Evolutionary conservation across 2,888 invertebrate species (phyloP).

Genomic region (Pyrocoelia pectoralis): DNA sequence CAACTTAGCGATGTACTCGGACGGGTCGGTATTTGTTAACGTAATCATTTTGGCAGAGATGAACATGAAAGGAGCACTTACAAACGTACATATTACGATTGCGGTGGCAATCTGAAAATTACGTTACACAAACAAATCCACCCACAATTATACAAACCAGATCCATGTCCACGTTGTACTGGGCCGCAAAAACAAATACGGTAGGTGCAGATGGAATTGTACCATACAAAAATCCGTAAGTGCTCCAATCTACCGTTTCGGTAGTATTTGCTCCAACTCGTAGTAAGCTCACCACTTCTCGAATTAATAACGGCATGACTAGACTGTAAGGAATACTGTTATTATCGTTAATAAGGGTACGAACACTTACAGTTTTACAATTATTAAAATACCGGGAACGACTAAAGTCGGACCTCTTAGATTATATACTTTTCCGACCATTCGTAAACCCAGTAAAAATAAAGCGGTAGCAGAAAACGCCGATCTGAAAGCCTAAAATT

Average conservation of each 20-base stretch:
- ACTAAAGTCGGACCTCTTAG: conserved; percentile 81
- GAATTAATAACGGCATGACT: conserved; percentile 82
- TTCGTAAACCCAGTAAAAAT: conserved; percentile 88
- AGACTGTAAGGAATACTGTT: conserved; percentile 65
- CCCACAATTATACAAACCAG: conserved; percentile 69
- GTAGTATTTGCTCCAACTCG: conserved; percentile 73
- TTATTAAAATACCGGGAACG: conserved; percentile 85
- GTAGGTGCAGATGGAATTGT: conserved; percentile 96
- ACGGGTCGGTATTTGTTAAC: conserved; percentile 71
- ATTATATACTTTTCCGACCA: conserved; percentile 89
- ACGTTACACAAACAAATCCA: too few species aligned
- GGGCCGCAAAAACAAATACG: conserved; percentile 92
- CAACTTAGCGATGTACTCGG: conserved; percentile 79
- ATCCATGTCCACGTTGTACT: conserved; percentile 86
- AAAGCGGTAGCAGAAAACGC: conserved; percentile 93
- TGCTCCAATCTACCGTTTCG: conserved; percentile 83
- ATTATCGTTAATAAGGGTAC: neutral
- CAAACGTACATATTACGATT: conserved; percentile 93
- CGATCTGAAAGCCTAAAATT: conserved; percentile 78
- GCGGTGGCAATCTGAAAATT: conserved; percentile 82
- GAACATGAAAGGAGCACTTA: conserved; percentile 95
- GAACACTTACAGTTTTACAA: conserved; percentile 83
- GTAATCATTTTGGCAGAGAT: conserved; percentile 93
- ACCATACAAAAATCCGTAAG: conserved; percentile 94
- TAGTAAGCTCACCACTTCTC: conserved; percentile 83